Evolutionary conservation across 2,888 invertebrate genomes (phyloP), one percentile per base, ranked within the genome.

Genomic region (Sisyra terminalis): DNA sequence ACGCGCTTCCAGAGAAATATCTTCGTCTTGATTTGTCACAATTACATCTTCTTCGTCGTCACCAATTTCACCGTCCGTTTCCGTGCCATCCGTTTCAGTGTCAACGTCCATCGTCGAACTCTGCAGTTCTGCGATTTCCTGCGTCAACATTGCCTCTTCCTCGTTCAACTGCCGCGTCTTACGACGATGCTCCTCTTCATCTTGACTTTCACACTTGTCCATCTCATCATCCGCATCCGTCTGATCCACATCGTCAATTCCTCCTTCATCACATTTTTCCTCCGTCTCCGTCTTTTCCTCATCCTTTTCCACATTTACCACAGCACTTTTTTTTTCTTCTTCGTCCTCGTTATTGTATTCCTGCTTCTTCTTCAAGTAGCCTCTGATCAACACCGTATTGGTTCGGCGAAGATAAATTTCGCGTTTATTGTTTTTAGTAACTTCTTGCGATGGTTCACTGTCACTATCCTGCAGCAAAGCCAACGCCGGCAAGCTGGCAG

Each of bases 41-140:
- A 61, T 58, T 38, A 53, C 55, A 42, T 52, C 52, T n/a, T 46
- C 46, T 32, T 55, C 57, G 38, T 57, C 57, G 35, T 60, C 60
- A 39, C 54, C 55, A 46, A 61, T 61, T 53, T 80, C 79, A 1
- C 77, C 77, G 48, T 79, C 78, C 0, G 78, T 79, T 66, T 76
- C 75, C 6, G 79, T 79, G 51, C 84, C 85, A 57, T 85, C 85
- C 0, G 84, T 85, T 59, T 85, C 85, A 0, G 83, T 84, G 49
- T 85, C 85, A 36, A 84, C 66, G 52, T 83, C 82, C 39, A 82
- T 75, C 52, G 78, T 83, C 0, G 78, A 74, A 38, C 76, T 75
- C 49, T 78, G 79, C 48, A 84, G 57, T 56, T 84, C 80, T 50
- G 78, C 70, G 43, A 84, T 84, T 59, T 84, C 83, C 35, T 81